Conservation (phyloP, 2,113 vertebrate species). For the Anas platyrhynchos region DNA sequence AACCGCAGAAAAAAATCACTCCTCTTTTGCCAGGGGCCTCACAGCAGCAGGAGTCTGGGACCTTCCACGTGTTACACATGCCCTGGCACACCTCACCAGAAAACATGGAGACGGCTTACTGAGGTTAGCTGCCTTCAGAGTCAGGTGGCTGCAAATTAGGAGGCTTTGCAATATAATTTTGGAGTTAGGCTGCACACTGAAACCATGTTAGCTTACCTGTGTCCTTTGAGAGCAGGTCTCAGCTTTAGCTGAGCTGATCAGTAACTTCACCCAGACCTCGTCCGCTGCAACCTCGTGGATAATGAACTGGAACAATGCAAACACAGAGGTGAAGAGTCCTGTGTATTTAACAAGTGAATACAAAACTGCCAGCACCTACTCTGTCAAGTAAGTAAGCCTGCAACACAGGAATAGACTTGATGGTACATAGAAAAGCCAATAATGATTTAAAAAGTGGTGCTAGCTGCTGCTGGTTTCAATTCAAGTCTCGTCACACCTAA, state of each 20-base stretch:
- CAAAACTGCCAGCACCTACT: background rate
- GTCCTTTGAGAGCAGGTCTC: background rate
- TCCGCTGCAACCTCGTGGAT: background rate
- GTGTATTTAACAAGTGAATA: background rate
- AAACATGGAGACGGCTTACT: background rate
- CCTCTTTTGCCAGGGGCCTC: background rate
- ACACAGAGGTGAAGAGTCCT: background rate
- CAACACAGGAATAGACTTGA: background rate
- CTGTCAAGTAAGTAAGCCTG: background rate
- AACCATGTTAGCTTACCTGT: background rate
- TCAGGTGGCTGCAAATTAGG: background rate
- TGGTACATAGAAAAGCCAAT: background rate
- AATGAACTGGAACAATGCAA: background rate
- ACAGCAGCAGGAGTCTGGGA: background rate
- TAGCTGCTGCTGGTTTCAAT: background rate
- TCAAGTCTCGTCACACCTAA: too few relatives aligned
- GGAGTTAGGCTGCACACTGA: background rate
- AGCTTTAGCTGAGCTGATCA: background rate
- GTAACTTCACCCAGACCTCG: background rate
- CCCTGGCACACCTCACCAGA: background rate
- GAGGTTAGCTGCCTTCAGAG: background rate
- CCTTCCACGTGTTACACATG: background rate
- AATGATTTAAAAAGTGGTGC: background rate
- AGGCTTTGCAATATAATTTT: background rate
- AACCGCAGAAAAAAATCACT: background rate